These are phyloP conservation scores for Lutra lutra DNA, from an alignment of 2,797 vertebrate genomes.

Conservation along the genomic window DNA sequence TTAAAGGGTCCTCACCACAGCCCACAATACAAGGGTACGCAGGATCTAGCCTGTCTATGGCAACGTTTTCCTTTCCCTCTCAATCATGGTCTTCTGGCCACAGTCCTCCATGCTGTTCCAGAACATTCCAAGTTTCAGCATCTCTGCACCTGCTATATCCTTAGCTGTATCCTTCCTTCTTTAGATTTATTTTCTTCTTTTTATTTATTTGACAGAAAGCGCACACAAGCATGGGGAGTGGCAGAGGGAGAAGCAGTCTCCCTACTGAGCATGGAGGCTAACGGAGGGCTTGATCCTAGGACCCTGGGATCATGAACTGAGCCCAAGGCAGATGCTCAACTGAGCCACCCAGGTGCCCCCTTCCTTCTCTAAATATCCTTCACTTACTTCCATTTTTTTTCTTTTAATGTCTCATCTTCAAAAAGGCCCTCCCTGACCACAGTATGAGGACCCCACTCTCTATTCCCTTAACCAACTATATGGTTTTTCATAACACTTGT, in stretches of 20 bases:
- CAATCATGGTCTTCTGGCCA: background rate
- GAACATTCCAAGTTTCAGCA: background rate
- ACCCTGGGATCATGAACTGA: background rate
- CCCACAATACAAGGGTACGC: background rate
- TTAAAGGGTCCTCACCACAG: background rate
- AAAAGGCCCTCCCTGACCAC: background rate
- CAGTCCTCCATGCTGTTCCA: background rate
- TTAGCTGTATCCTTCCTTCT: background rate
- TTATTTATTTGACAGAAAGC: background rate
- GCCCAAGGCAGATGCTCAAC: background rate
- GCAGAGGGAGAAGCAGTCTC: too few relatives aligned
- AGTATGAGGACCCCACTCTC: background rate
- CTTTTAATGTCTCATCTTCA: background rate
- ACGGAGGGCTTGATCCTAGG: background rate
- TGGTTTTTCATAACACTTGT: background rate
- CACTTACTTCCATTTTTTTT: background rate
- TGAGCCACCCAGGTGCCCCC: too few relatives aligned
- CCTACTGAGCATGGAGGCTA: too few relatives aligned
- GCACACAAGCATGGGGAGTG: background rate
- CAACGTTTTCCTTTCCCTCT: background rate
- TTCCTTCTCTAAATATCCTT: background rate
- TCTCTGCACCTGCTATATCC: background rate
- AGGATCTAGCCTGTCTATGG: background rate
- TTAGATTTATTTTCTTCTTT: background rate
- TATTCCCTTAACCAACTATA: background rate